Evolutionary conservation across 53 echinoderm and acorn worm genomes (phyloP).

Genomic region (Echinarachnius parma): DNA sequence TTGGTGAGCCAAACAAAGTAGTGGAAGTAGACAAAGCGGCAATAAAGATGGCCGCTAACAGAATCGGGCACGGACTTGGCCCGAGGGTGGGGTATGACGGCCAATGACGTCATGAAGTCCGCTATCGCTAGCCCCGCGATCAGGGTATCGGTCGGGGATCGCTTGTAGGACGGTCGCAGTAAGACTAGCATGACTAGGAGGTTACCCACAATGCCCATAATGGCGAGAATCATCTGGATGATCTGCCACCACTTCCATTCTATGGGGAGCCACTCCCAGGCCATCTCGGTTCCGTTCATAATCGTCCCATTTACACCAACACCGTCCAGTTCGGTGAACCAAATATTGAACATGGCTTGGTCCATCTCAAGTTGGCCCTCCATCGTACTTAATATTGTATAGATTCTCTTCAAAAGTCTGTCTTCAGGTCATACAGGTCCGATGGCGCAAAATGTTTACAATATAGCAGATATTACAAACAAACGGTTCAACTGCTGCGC

Average conservation of each 20-base stretch:
- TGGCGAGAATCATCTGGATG: not conserved
- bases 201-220: not conserved
- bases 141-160: slow-evolving; percentile 31
- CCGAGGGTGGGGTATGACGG: slow-evolving; percentile 32
- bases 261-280: not conserved
- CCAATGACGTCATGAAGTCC: slow-evolving; percentile 53
- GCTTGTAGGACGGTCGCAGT: not conserved
- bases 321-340: too few species aligned
- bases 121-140: slow-evolving; percentile 57
- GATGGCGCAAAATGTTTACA: too few species aligned
- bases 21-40: slow-evolving; percentile 34
- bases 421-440: too few species aligned
- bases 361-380: too few species aligned
- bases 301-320: too few species aligned
- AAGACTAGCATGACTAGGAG: not conserved
- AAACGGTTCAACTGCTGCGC: too few species aligned
- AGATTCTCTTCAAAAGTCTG: too few species aligned
- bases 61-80: slow-evolving; percentile 13
- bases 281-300: too few species aligned
- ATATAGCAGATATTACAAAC: too few species aligned
- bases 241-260: not conserved
- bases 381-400: too few species aligned
- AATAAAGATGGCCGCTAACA: slow-evolving; percentile 37
- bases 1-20: slow-evolving; percentile 49
- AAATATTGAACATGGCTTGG: too few species aligned